Base-by-base conservation (phyloP, 2,113 vertebrate species). In the Lanius ludovicianus region DNA sequence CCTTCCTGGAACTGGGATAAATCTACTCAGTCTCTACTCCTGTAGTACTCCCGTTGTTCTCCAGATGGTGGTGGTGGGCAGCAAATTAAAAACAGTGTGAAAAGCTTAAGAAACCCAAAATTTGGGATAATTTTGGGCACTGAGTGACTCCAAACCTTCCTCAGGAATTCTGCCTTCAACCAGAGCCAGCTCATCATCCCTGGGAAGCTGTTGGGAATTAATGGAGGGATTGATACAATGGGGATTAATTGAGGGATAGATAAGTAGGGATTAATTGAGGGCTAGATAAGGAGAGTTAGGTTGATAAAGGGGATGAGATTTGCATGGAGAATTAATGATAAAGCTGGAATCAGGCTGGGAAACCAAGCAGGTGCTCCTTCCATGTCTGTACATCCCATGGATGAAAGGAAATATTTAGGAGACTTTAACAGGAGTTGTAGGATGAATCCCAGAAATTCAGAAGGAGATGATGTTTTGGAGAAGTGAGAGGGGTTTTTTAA, bases 51-150 rank as follows among this genome's bases (percentile, higher is more conserved):
- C 1, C 0, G 2, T 17, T 23, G 27, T 53, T 78, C 96, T 94
- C 52, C 96, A 95, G 95, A 5, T 92, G 96, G 95, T 55, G 95
- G 21, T 91, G 30, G 7, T 52, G 83, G 88, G 95, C 95, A 96
- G 93, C 50, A 42, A 30, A 71, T 67, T 5, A 11, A 35, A 46
- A 55, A 15, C 52, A 10, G 31, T 2, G 0, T 22, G 12, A 20
- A 47, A 42, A 75, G 2, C 7, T 5, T 17, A 56, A 16, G 3
- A 17, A 30, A 30, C 9, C 10, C 0, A 2, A 42, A 78, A 63
- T 4, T 56, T 4, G 4, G 33, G 28, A 23, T 9, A 0, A 5
- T 23, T 65, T n/a, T 10, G 81, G 50, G 63, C 25, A 6, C 49
- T 4, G 60, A 23, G 31, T 2, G 21, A 57, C 31, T 37, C 28